Conservation (phyloP, 2,797 vertebrate species). For the Botia kubotai region DNA sequence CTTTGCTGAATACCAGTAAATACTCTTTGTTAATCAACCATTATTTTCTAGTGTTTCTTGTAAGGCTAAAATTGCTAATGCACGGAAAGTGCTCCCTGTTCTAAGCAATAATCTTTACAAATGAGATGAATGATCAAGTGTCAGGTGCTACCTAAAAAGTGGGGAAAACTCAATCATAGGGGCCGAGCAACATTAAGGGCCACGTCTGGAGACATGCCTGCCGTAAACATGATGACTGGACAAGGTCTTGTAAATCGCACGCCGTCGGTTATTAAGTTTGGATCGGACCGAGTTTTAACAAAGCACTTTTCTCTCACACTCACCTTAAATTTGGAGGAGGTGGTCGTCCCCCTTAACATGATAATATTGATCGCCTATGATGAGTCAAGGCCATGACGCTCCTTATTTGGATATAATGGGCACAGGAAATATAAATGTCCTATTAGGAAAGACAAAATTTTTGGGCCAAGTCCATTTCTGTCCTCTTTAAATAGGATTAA, state of each 20-base stretch:
- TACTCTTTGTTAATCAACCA: constrained; percentile 65
- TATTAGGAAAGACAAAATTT: constrained; percentile 26
- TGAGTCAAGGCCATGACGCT: not conserved
- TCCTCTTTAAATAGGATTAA: constrained; percentile 11
- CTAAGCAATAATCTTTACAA: constrained; percentile 96
- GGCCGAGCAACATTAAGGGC: constrained; percentile 94
- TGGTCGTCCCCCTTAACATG: constrained; percentile 42
- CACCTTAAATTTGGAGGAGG: constrained; percentile 64
- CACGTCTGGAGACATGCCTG: constrained; percentile 77
- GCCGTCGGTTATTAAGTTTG: constrained; percentile 89
- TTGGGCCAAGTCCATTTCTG: not conserved
- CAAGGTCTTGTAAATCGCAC: constrained; percentile 84
- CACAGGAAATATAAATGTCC: constrained; percentile 31
- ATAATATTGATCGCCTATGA: constrained; percentile 41
- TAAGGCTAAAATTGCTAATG: constrained; percentile 79
- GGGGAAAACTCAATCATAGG: constrained; percentile 95
- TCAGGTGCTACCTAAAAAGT: constrained; percentile 97
- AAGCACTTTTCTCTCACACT: constrained; percentile 87
- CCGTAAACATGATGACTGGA: constrained; percentile 79
- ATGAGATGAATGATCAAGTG: constrained; percentile 95
- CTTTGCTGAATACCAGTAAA: constrained; percentile 60
- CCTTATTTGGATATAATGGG: constrained; percentile 21
- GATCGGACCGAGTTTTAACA: constrained; percentile 89
- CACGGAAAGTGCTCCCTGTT: constrained; percentile 80
- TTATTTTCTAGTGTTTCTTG: constrained; percentile 72